phyloP scores from a whole-genome alignment of 2,797 vertebrate species.

The Danio tinwini region DNA sequence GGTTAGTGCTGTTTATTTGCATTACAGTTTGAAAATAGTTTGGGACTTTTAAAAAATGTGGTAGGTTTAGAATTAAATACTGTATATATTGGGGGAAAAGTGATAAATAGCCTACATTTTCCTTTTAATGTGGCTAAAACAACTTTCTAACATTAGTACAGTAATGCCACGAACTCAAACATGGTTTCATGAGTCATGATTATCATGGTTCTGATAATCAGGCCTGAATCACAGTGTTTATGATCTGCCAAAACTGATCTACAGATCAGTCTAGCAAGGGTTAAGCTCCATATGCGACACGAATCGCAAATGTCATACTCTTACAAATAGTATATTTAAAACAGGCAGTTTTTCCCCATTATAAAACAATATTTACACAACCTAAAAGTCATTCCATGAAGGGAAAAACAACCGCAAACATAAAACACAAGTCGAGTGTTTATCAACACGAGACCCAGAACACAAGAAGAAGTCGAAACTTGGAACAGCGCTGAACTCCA shows the following conservation, averaged over 20 bases:
- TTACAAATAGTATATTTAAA: neutral
- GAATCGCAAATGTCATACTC: neutral
- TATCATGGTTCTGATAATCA: neutral
- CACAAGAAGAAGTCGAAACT: constrained; percentile 30
- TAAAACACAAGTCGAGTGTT: neutral
- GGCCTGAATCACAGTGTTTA: neutral
- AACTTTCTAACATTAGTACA: neutral
- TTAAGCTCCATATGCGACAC: constrained; percentile 8
- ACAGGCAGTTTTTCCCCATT: neutral
- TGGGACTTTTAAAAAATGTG: neutral
- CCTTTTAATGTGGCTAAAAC: neutral
- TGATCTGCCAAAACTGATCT: constrained; percentile 4
- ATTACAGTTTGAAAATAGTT: neutral
- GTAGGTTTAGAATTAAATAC: neutral
- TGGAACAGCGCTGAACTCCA: neutral
- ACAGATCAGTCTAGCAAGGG: neutral
- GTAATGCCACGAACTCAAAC: neutral
- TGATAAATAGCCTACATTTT: too few relatives aligned
- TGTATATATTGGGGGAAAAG: too few relatives aligned
- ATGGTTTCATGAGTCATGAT: neutral
- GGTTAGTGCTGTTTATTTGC: neutral
- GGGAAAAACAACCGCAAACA: neutral
- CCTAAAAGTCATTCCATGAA: neutral
- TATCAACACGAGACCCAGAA: constrained; percentile 2
- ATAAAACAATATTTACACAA: neutral